Evolutionary conservation across 2,888 invertebrate genomes (phyloP), one percentile per base, ranked within the genome.

Genomic region (Acleris emargana): DNA sequence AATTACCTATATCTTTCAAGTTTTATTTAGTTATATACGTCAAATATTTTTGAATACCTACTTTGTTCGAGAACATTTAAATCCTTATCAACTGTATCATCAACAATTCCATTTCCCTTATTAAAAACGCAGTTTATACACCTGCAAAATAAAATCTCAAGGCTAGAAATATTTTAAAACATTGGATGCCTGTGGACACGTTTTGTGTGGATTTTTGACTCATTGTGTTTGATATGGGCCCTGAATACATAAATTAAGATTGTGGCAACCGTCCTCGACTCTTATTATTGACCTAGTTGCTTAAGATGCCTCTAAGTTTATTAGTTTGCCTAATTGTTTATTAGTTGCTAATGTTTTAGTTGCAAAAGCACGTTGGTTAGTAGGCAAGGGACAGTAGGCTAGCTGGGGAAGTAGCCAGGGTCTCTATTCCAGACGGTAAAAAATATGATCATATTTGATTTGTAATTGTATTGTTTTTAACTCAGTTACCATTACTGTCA

Each of bases 231-330:
- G 13, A 1, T 1, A 13, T 3, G 38, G 38, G 38, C 38, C 13
- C 4, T 3, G 38, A 38, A 38, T 38, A 38, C 13, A 13, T 38
- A 13, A 66, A 57, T 57, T 61, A 71, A 68, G 63, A 67, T 52
- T 69, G 67, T 66, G 66, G 70, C 72, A 70, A 73, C 67, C 72
- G 79, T 76, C 81, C 80, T 81, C 76, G 80, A 52, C 68, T 68
- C 67, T 69, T 62, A 51, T 45, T 69, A 72, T 69, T 72, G 74
- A 71, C 74, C 72, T 76, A 74, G 58, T 77, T 82, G 77, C 76
- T 73, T 75, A 78, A 77, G 80, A 81, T 78, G 73, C 70, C 69
- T 76, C 76, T 76, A 76, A 76, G 73, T 70, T 71, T 70, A 71
- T 72, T 73, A 73, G 72, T 80, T 76, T 76, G 76, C 71, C 70